Evolutionary conservation across 2,888 invertebrate species (phyloP), one percentile per base, ranked within the genome.

Genomic region (Hipparchia semele): DNA sequence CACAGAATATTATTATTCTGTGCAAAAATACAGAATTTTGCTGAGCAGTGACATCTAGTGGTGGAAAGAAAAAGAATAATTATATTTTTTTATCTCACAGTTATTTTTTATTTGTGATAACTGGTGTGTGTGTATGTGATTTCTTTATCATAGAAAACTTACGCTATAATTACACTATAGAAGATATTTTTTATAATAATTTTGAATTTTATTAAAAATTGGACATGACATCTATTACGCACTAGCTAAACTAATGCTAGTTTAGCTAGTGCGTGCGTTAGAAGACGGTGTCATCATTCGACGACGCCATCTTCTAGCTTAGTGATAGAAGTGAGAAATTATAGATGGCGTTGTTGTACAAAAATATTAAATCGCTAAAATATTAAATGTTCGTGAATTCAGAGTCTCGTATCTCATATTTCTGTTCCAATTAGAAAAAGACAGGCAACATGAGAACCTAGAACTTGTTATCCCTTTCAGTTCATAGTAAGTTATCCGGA

Each of bases 401-500:
- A 4, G 23, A 58, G 49, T 58, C n/a, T 56, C 13, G 6, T 45
- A 23, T 72, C 13, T 61, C 67, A 61, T 9, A 45, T 64, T 39
- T 61, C 13, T 49, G 46, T 10, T 9, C 1, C 2, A 7, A 10
- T 54, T 60, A 71, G 73, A 75, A 71, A 66, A 72, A 76, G 72
- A 74, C 9, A 59, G 65, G 33, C 1, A 8, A 67, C 49, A 62
- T 23, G 13, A 73, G 59, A 72, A 61, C 12, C 6, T 49, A 39
- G 56, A 8, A 12, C 51, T 39, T 39, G 69, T 67, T 62, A 64
- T 69, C 45, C 68, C 68, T 73, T 75, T 75, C 62, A 72, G 70
- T 61, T 67, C 10, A 60, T 62, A 71, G 73, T 39, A 39, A 39
- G 54, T 74, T 74, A 72, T 75, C 65, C 75, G 77, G 39, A 39